Evolutionary conservation across 2,888 invertebrate species (phyloP), one percentile per base, ranked within the genome.

Genomic region (Aleiodes leptofemur): DNA sequence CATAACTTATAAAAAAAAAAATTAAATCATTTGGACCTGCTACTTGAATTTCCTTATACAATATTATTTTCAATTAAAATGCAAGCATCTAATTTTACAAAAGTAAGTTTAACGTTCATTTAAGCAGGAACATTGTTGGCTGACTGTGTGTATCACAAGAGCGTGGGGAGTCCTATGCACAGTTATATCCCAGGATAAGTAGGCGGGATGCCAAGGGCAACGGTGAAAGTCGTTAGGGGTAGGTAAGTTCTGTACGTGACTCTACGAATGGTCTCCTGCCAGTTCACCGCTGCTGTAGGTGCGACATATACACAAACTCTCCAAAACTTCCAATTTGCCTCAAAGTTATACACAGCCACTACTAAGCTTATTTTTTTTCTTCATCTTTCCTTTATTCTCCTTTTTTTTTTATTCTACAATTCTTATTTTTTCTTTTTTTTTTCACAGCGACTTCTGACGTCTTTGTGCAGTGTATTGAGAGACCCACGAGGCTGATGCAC

Each of bases 181-280:
- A 29, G 51, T 14, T 50, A 51, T 31, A 68, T 68, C 51, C 51
- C 53, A 68, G 51, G 31, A 68, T 31, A 68, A 50, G 68, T 68
- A 68, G 68, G 68, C 68, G n/a, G 51, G 34, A 51, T 68, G 68
- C 68, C 68, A 68, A 75, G 75, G 71, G 66, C 68, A 64, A 43
- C 68, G 66, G 70, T 75, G 71, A 75, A 75, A 75, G 75, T 75
- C 72, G 66, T 75, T 72, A 72, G 72, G 72, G 75, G 70, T 68
- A 72, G 75, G 71, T 75, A 72, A 75, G 75, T 72, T 75, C 64
- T 66, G 71, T 57, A 75, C 75, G 75, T 75, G 75, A 75, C 75
- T 72, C 51, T 56, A 50, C 71, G 57, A 72, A 72, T 72, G 59
- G 69, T 51, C 66, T 71, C 56, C 64, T 57, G 71, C 64, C 64